Evolutionary conservation across 2,888 invertebrate species (phyloP).

Genomic region (Tipula vernalis): DNA sequence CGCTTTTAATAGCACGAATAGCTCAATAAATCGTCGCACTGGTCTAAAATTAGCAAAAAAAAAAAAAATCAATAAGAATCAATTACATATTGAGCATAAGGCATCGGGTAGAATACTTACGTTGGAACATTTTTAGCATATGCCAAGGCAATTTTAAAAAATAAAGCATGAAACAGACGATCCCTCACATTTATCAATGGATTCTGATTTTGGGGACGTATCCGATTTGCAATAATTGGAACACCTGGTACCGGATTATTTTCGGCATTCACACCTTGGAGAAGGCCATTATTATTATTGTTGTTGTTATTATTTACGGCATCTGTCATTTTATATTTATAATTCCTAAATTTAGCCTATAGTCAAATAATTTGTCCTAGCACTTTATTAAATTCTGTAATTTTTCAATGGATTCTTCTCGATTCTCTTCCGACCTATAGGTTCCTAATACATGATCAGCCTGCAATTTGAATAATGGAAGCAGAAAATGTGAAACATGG

Average conservation of each 20-base stretch:
- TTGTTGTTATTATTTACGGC: constrained; percentile 15
- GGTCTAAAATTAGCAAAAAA: constrained; percentile 21
- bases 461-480: neutral
- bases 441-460: neutral
- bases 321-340: constrained; percentile 16
- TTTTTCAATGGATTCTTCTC: neutral
- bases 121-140: constrained; percentile 86
- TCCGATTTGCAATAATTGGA: constrained; percentile 32
- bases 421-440: neutral
- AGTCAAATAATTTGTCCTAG: neutral
- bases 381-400: neutral
- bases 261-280: constrained; percentile 40
- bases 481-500: too few species aligned
- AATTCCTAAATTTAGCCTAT: neutral
- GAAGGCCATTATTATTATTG: constrained; percentile 18
- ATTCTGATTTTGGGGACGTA: constrained; percentile 38
- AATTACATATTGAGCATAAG: constrained; percentile 7
- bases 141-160: constrained; percentile 80
- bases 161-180: constrained; percentile 86
- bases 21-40: constrained; percentile 27
- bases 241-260: constrained; percentile 42
- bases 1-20: constrained; percentile 45
- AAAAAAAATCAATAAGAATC: neutral
- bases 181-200: constrained; percentile 78
- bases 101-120: constrained; percentile 38